A percentile compares a stretch with the other conserved stretches of the same genome.
Conservation (phyloP, 2,113 vertebrate species). For the Nansenia antarctica region DNA sequence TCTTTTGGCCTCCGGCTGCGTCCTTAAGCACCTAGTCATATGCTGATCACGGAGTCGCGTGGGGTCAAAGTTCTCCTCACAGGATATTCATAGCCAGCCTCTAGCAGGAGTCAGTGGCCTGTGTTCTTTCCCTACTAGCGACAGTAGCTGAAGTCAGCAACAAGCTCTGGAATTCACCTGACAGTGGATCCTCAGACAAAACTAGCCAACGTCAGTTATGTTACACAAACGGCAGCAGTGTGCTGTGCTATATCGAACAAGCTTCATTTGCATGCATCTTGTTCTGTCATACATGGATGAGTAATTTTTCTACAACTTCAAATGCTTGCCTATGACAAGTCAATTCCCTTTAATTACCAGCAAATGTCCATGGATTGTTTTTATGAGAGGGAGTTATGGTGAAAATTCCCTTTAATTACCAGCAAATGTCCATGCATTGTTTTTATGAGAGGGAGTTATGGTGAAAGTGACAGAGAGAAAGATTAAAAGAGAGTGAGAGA, state of each 20-base stretch:
- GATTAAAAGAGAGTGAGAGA: too few relatives aligned
- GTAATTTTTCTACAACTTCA: background rate
- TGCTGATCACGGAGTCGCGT: slow-evolving; percentile 47
- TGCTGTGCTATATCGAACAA: background rate
- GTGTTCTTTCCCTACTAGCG: too few relatives aligned
- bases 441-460: too few relatives aligned
- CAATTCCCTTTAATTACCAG: background rate
- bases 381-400: too few relatives aligned
- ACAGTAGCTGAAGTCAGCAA: slow-evolving; percentile 16
- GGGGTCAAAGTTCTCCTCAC: slow-evolving; percentile 65
- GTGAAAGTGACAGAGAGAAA: too few relatives aligned
- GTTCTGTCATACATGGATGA: background rate
- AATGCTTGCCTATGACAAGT: background rate
- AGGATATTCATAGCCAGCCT: slow-evolving; percentile 13
- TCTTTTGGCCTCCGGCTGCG: slow-evolving; percentile 4
- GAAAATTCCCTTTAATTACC: too few relatives aligned
- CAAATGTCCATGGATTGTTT: too few relatives aligned
- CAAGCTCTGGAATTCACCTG: slow-evolving; percentile 32
- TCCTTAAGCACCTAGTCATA: slow-evolving; percentile 49
- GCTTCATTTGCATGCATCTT: background rate
- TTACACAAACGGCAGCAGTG: background rate
- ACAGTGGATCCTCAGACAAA: slow-evolving; percentile 10
- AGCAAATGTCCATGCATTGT: too few relatives aligned
- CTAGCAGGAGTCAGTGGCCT: background rate
- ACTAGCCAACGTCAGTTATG: background rate